These are phyloP conservation scores for Saiga tatarica DNA, from an alignment of 2,113 vertebrate species.

Conservation along the genomic window DNA sequence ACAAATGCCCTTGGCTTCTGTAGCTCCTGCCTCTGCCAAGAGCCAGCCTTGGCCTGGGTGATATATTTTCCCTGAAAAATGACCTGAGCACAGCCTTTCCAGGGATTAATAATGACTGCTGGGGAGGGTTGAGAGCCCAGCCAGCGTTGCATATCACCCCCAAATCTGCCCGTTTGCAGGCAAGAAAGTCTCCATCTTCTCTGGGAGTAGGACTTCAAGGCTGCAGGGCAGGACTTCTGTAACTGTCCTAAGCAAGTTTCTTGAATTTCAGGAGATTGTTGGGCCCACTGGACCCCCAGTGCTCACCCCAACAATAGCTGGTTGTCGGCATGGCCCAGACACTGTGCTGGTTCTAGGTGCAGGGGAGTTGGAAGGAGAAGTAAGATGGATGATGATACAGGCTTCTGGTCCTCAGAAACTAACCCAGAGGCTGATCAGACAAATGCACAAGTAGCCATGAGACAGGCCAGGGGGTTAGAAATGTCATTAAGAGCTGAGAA, in stretches of 20 bases:
- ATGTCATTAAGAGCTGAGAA: not conserved
- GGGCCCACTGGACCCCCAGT: not conserved
- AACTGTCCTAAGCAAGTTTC: not conserved
- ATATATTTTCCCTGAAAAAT: not conserved
- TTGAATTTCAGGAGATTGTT: not conserved
- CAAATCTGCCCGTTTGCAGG: not conserved
- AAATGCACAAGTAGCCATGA: not conserved
- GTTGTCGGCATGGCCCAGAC: not conserved
- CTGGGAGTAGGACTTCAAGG: not conserved
- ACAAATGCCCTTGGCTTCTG: not conserved
- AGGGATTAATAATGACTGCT: not conserved
- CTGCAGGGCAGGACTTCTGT: not conserved
- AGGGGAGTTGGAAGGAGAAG: not conserved
- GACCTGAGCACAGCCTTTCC: not conserved
- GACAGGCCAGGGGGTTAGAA: not conserved
- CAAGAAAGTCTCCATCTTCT: not conserved
- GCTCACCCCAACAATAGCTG: not conserved
- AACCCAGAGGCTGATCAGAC: not conserved
- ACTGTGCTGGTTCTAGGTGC: accelerated
- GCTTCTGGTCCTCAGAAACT: not conserved
- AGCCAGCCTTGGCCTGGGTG: not conserved
- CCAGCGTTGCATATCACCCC: not conserved
- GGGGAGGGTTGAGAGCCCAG: not conserved
- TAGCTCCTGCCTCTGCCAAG: not conserved
- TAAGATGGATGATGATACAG: too few relatives aligned